Base-by-base conservation (phyloP, 2,797 vertebrate genomes). In the Acomys russatus region DNA sequence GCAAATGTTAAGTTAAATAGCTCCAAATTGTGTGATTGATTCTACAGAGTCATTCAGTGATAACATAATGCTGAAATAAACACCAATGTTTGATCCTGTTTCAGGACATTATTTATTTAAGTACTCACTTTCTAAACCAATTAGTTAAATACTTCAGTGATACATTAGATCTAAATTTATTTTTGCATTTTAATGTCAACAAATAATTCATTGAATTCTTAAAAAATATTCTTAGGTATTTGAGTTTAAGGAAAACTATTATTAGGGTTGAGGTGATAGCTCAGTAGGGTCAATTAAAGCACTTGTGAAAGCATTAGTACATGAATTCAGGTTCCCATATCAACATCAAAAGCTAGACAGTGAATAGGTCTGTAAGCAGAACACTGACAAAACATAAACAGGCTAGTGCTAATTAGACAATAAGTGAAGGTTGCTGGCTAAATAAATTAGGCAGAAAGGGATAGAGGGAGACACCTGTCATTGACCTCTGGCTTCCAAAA, bases 81-180 rank as follows among this genome's bases (percentile, higher is more conserved):
- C 35, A 68, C 66, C 76, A 92, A 63, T 44, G 20, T 90, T 33
- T 84, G 77, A 95, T 94, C 33, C 33, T 73, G 1, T 90, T 95
- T 89, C 80, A 90, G 76, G 76, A 88, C 59, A 74, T 90, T 84
- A 80, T 79, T 94, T 92, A 77, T 94, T 90, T 95, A 94, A 94
- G 88, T 56, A 91, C 78, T 84, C 88, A 76, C 44, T 80, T 94
- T 92, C 49, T 70, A 95, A 94, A 84, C 12, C n/a, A 90, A 49
- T 78, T 78, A 92, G 56, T 91, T 91, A 12, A 73, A 28, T 83
- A 35, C 84, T 87, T 91, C 59, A 71, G 1, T 95, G 70, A 88
- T 71, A 88, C 7, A 70, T 73, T 61, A 93, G 28, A 77, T 93
- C 33, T 86, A 77, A 63, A 77, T 80, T 91, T 95, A 92, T 17